Conservation (phyloP, 2,888 invertebrate species). For the Eutolmus rufibarbis region DNA sequence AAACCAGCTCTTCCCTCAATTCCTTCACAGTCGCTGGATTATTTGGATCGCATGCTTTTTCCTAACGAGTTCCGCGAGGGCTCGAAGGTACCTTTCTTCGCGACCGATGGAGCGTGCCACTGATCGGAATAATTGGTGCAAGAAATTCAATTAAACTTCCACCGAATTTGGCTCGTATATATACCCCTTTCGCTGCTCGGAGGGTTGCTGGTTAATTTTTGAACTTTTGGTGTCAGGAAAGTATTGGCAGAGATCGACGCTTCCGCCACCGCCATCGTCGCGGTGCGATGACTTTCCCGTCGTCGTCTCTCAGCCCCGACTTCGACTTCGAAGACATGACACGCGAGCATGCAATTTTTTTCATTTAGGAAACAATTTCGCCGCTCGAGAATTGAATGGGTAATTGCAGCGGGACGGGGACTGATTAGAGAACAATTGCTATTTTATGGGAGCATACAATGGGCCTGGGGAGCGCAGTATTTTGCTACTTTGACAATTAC, state of each 20-base stretch:
- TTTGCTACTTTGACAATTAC: neutral
- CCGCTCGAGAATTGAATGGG: neutral
- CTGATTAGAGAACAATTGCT: neutral
- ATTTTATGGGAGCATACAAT: neutral
- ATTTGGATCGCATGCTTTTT: neutral
- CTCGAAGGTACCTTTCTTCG: neutral
- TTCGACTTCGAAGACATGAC: conserved; percentile 2
- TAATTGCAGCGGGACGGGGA: neutral
- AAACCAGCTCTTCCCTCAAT: neutral
- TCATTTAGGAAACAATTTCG: conserved; percentile 25
- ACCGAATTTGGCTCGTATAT: neutral
- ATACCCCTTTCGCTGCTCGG: neutral
- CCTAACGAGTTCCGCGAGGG: neutral
- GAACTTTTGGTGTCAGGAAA: neutral
- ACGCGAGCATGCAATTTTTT: conserved; percentile 29
- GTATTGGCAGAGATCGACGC: neutral
- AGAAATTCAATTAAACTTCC: conserved; percentile 20
- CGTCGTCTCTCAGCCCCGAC: neutral
- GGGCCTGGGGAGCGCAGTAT: neutral
- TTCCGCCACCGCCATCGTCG: neutral
- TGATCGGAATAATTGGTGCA: neutral
- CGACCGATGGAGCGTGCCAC: neutral
- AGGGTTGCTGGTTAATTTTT: neutral
- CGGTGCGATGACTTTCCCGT: neutral
- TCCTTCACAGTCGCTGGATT: neutral